phyloP scores from a whole-genome alignment of 2,888 invertebrate species.

The Lasioglossum vierecki region DNA sequence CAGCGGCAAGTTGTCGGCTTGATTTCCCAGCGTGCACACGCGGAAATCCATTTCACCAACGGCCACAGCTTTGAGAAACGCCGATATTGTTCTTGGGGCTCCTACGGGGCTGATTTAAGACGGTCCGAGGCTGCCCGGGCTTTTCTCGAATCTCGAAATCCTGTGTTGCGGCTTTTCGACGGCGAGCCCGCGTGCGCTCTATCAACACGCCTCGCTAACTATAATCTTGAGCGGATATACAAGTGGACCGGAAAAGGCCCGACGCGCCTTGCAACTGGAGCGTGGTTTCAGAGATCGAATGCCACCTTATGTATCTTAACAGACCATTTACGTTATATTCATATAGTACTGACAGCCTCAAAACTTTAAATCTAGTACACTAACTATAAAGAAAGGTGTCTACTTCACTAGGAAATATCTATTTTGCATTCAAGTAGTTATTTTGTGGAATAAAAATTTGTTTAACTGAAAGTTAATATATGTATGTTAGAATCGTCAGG shows the following conservation, averaged over 20 bases:
- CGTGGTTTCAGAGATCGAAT: neutral
- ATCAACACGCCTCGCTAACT: constrained; percentile 20
- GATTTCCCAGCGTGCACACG: constrained; percentile 42
- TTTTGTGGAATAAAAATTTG: too few relatives aligned
- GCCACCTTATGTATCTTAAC: neutral
- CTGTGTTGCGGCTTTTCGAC: constrained; percentile 18
- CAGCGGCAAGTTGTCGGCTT: constrained; percentile 27
- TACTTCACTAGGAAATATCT: too few relatives aligned
- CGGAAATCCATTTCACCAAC: constrained; percentile 45
- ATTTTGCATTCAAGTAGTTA: too few relatives aligned
- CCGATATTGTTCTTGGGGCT: constrained; percentile 52
- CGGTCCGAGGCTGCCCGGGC: constrained; percentile 21
- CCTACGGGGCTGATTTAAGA: constrained; percentile 37
- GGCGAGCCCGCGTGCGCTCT: constrained; percentile 10
- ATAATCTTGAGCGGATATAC: constrained; percentile 42
- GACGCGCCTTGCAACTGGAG: neutral
- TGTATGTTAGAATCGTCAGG: too few relatives aligned
- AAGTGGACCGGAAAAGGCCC: neutral
- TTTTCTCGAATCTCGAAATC: constrained; percentile 37
- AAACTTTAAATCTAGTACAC: too few relatives aligned
- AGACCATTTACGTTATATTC: too few relatives aligned
- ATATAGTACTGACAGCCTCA: too few relatives aligned
- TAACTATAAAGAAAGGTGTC: too few relatives aligned
- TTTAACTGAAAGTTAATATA: too few relatives aligned
- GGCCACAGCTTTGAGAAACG: constrained; percentile 32